phyloP scores from a whole-genome alignment of 2,888 invertebrate species.

The Drosophila merina region DNA sequence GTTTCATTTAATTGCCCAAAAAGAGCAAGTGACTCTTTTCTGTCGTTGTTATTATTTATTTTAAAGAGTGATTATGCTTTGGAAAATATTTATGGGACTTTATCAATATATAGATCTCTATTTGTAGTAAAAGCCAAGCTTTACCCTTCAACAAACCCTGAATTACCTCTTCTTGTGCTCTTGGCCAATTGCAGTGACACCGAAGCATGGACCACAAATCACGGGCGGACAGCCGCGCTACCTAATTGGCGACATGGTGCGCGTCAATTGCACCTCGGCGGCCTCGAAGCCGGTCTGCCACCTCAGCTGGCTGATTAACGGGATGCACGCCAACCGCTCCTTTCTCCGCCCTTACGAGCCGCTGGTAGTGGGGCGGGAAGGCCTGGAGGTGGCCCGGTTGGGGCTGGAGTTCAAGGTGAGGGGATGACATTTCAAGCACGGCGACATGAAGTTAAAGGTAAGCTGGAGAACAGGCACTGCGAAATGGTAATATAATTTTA shows the following conservation, averaged over 20 bases:
- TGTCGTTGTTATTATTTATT: constrained; percentile 1
- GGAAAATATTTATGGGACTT: neutral
- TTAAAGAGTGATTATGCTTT: neutral
- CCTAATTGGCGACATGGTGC: constrained; percentile 91
- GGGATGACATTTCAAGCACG: constrained; percentile 91
- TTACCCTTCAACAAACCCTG: neutral
- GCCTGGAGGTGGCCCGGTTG: constrained; percentile 90
- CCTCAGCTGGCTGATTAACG: constrained; percentile 94
- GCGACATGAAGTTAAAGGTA: constrained; percentile 93
- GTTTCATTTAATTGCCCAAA: neutral
- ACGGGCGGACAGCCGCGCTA: constrained; percentile 91
- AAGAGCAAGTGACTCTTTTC: neutral
- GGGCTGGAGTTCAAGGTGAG: constrained; percentile 92
- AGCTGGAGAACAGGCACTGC: constrained; percentile 53
- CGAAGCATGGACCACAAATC: constrained; percentile 92
- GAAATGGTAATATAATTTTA: neutral
- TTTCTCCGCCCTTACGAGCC: constrained; percentile 85
- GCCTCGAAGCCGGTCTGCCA: constrained; percentile 92
- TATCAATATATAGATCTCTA: neutral
- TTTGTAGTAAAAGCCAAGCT: neutral
- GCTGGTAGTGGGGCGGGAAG: constrained; percentile 86
- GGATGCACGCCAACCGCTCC: constrained; percentile 88
- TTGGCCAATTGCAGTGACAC: constrained; percentile 87
- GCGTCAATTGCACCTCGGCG: constrained; percentile 93
- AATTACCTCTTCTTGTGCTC: constrained; percentile 4